Conservation (phyloP, 2,797 vertebrate species). For the Anolis apletophallus region DNA sequence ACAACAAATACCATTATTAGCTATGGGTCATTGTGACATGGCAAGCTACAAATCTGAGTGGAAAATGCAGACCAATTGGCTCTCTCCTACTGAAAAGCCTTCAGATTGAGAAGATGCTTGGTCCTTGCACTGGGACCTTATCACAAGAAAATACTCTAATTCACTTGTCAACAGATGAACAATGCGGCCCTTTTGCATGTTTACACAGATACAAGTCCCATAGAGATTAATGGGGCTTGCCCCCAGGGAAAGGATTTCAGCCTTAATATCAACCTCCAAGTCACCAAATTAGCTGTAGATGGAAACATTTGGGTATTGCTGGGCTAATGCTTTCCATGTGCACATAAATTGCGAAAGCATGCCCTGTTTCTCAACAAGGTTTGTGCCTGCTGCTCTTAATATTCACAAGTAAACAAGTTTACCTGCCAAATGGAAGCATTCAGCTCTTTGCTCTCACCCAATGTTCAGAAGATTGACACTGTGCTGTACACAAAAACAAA, state of each 20-base stretch:
- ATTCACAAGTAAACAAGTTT: conserved; percentile 21
- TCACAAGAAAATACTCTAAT: not conserved
- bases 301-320: conserved; percentile 24
- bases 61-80: not conserved
- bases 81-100: not conserved
- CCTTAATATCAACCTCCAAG: no score
- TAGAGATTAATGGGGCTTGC: not conserved
- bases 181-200: not conserved
- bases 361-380: not conserved
- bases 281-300: not conserved
- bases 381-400: not conserved
- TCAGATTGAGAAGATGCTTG: not conserved
- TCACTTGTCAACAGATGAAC: not conserved
- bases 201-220: not conserved
- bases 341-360: not conserved
- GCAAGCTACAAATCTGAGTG: not conserved
- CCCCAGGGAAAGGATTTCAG: not conserved
- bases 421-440: not conserved
- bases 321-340: not conserved
- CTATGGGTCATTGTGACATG: not conserved
- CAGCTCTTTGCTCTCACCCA: not conserved
- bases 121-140: not conserved
- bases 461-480: not conserved
- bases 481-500: not conserved
- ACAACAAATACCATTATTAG: not conserved